Base-by-base conservation (phyloP, 2,888 invertebrate species). In the Carterocephalus palaemon region DNA sequence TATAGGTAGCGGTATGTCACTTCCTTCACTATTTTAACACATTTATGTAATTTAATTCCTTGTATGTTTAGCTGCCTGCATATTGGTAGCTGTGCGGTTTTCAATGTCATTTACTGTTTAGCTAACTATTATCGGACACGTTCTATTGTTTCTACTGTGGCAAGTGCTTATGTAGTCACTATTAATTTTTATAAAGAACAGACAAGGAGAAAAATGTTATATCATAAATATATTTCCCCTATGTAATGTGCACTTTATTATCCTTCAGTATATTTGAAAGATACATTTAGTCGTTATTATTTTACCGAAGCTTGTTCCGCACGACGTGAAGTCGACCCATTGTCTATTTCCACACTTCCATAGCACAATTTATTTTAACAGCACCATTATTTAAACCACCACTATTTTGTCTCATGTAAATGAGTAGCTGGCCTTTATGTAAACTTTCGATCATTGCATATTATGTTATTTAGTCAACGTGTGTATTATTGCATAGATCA, bases 321-420 rank as follows among this genome's bases (percentile, higher is more conserved):
- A 70, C 77, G 80, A 64, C 80, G 69, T 69, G 59, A 84, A 84
- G 85, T 84, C 84, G 66, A 84, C 85, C 85, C 85, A 84, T 84
- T 82, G 82, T 76, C 75, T 65, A 51, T 60, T 72, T 64, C 59
- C 59, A 57, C 59, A 51, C 56, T 60, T 66, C 60, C 34, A 17
- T 63, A 62, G 64, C 66, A 62, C 52, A 38, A 38, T 50, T 48
- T 53, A 48, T 58, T 56, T 58, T 52, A 50, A 64, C 54, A 56
- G 54, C 54, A 56, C 50, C 49, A 59, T 60, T 60, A 51, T 56
- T 55, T 47, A 48, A 36, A 31, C 37, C 46, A 15, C 24, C 22
- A 34, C 23, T 20, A n/a, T 34, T 31, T 16, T 32, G 5, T 38
- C 15, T 46, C 32, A 32, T 32, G 32, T 28, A 38, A 26, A 20